Conservation (phyloP, 2,113 vertebrate genomes). For the Vulpes lagopus region DNA sequence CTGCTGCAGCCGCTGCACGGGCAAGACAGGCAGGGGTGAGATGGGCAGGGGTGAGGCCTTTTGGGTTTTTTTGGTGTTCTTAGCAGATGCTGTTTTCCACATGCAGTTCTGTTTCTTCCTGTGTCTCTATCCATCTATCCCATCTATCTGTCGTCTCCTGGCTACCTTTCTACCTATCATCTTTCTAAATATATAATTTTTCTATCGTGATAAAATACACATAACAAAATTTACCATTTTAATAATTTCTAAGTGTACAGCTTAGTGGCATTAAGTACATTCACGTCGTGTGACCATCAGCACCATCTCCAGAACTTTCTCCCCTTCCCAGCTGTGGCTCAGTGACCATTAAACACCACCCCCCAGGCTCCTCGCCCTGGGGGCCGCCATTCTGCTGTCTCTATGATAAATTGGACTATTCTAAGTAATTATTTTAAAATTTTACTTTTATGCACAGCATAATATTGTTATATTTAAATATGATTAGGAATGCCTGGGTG, state of each 20-base stretch:
- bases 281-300: neutral
- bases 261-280: neutral
- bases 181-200: neutral
- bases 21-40: neutral
- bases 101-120: neutral
- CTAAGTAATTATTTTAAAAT: neutral
- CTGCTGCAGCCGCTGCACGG: fast-evolving
- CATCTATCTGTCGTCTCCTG: neutral
- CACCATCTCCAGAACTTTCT: neutral
- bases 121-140: too few species aligned
- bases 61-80: neutral
- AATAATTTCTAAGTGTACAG: neutral
- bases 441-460: neutral
- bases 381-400: neutral
- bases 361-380: fast-evolving
- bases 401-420: neutral
- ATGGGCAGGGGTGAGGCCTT: fast-evolving
- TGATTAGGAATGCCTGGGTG: neutral
- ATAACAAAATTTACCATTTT: neutral
- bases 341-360: neutral
- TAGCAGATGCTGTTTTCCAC: neutral
- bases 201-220: neutral
- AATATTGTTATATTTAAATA: neutral
- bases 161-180: neutral
- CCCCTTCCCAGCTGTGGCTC: neutral